Conservation (phyloP, 2,888 invertebrate species). For the Clostera curtula region DNA sequence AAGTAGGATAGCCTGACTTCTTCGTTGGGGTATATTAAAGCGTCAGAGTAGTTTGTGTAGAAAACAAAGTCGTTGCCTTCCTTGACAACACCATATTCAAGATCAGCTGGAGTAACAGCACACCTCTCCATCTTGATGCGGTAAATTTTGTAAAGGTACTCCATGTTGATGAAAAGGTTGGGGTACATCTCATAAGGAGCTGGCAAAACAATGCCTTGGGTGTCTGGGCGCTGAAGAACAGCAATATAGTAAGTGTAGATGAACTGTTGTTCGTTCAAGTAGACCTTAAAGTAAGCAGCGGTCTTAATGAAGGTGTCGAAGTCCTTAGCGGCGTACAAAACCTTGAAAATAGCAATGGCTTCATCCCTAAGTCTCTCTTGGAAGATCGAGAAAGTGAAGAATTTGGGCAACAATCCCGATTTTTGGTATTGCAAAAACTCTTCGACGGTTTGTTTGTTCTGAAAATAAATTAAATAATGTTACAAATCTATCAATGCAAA, state of each 20-base stretch:
- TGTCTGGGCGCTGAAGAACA: slow-evolving; percentile 74
- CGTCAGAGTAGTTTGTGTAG: slow-evolving; percentile 75
- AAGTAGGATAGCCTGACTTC: slow-evolving; percentile 79
- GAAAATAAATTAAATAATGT: slow-evolving; percentile 16
- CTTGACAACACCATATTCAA: slow-evolving; percentile 49
- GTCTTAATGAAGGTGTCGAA: slow-evolving; percentile 76
- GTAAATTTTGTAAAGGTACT: slow-evolving; percentile 64
- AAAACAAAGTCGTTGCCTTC: slow-evolving; percentile 60
- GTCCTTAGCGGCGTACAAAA: slow-evolving; percentile 76
- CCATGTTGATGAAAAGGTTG: slow-evolving; percentile 76
- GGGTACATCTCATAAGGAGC: slow-evolving; percentile 81
- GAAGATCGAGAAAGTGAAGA: slow-evolving; percentile 68
- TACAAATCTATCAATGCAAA: no score
- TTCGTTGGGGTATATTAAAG: slow-evolving; percentile 61
- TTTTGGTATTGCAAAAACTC: slow-evolving; percentile 55
- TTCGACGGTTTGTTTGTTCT: slow-evolving; percentile 59
- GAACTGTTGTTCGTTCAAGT: slow-evolving; percentile 78
- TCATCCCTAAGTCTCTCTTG: slow-evolving; percentile 59
- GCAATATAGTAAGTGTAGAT: slow-evolving; percentile 77
- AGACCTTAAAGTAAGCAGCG: slow-evolving; percentile 71
- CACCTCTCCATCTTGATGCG: slow-evolving; percentile 55
- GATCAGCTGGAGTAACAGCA: slow-evolving; percentile 36
- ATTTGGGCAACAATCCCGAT: slow-evolving; percentile 61
- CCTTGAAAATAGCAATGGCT: slow-evolving; percentile 68
- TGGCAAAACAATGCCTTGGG: slow-evolving; percentile 74